Evolutionary conservation across 2,797 vertebrate genomes (phyloP).

Genomic region (Sebastolobus alascanus): DNA sequence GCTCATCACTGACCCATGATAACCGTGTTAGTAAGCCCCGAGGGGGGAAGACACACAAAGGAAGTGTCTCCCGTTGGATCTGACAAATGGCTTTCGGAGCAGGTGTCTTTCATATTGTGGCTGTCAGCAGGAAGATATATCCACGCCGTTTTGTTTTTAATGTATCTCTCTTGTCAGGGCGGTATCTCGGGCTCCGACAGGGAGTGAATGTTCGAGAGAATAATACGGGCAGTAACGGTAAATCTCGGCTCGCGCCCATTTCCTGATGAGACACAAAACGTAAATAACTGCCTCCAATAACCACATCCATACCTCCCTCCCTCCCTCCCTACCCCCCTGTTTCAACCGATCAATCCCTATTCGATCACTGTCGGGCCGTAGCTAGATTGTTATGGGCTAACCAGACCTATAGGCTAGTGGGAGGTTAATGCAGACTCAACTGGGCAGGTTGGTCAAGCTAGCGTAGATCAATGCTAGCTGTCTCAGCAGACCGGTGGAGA

Average conservation of each 20-base stretch:
- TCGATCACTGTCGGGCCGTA: constrained; percentile 56
- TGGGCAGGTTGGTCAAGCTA: constrained; percentile 32
- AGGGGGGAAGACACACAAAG: constrained; percentile 44
- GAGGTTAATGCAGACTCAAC: constrained; percentile 33
- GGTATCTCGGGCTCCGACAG: constrained; percentile 54
- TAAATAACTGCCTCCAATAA: constrained; percentile 50
- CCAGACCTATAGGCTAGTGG: neutral
- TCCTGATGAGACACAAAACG: constrained; percentile 56
- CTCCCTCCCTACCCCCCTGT: constrained; percentile 31
- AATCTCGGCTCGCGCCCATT: constrained; percentile 64
- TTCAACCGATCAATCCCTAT: constrained; percentile 65
- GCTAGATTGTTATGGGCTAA: constrained; percentile 24
- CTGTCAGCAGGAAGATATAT: constrained; percentile 63
- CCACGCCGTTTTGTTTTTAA: constrained; percentile 60
- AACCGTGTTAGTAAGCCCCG: constrained; percentile 65
- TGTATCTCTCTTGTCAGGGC: constrained; percentile 46
- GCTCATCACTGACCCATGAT: constrained; percentile 64
- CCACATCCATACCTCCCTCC: constrained; percentile 23
- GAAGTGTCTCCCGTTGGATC: constrained; percentile 27
- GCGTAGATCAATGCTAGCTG: constrained; percentile 35
- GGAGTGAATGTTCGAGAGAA: constrained; percentile 50
- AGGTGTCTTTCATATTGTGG: constrained; percentile 67
- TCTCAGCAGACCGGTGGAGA: constrained; percentile 43
- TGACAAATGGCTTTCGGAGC: constrained; percentile 54
- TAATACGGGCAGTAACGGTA: constrained; percentile 53